phyloP scores from a whole-genome alignment of 2,888 invertebrate species.

The Crematogaster levior region DNA sequence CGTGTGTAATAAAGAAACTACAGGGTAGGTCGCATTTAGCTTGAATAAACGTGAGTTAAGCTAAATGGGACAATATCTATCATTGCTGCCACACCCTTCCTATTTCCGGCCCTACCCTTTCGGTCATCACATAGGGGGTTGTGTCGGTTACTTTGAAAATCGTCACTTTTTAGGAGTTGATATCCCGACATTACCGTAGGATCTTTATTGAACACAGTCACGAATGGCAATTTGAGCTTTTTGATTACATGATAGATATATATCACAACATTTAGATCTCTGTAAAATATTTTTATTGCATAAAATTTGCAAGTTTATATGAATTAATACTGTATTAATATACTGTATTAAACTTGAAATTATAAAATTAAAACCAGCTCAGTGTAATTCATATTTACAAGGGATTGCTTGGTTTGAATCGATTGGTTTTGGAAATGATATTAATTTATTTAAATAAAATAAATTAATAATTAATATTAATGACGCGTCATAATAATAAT shows the following conservation, averaged over 20 bases:
- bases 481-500: neutral
- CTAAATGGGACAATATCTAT: slow-evolving; percentile 79
- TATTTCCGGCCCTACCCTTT: slow-evolving; percentile 80
- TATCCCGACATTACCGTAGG: slow-evolving; percentile 36
- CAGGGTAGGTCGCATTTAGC: slow-evolving; percentile 71
- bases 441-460: neutral
- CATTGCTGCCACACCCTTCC: slow-evolving; percentile 77
- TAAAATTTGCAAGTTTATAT: neutral
- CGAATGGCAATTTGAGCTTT: slow-evolving; percentile 29
- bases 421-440: slow-evolving; percentile 6
- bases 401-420: neutral
- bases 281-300: slow-evolving; percentile 22
- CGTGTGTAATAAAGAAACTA: slow-evolving; percentile 60
- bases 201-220: slow-evolving; percentile 42
- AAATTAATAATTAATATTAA: slow-evolving; percentile 8
- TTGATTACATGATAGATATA: slow-evolving; percentile 6
- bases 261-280: neutral
- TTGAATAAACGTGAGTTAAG: slow-evolving; percentile 74
- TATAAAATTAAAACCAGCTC: neutral
- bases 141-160: slow-evolving; percentile 63
- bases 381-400: neutral
- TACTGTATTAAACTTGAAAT: neutral
- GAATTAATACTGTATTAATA: no score
- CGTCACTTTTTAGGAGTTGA: slow-evolving; percentile 49
- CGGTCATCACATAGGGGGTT: slow-evolving; percentile 67